These are phyloP conservation scores for Bambusicola thoracicus DNA, from an alignment of 2,113 vertebrate genomes.

Conservation along the genomic window DNA sequence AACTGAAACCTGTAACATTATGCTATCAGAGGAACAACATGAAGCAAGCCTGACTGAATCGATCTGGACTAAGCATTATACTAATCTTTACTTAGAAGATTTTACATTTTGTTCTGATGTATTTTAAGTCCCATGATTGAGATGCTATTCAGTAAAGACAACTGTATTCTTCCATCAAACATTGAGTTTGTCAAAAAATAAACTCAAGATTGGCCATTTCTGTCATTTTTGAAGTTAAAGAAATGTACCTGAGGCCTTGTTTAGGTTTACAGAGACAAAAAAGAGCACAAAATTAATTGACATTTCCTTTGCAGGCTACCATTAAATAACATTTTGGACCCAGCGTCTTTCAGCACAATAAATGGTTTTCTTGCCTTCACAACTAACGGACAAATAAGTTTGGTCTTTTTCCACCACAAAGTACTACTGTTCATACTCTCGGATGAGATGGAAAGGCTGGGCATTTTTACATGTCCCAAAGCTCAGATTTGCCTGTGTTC, in stretches of 20 bases:
- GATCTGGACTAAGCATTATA: not conserved
- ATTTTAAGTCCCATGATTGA: not conserved
- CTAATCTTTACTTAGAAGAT: not conserved
- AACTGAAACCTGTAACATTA: not conserved
- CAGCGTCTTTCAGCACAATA: not conserved
- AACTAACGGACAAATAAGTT: not conserved
- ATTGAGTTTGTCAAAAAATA: not conserved
- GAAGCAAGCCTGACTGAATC: not conserved
- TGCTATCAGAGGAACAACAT: not conserved
- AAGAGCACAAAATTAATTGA: not conserved
- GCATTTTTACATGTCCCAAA: not conserved
- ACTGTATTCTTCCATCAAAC: not conserved
- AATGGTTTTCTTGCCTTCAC: slow-evolving; percentile 5
- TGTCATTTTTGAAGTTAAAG: not conserved
- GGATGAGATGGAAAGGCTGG: not conserved
- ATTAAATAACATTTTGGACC: not conserved
- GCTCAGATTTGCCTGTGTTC: not conserved
- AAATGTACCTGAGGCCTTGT: not conserved
- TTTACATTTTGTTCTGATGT: not conserved
- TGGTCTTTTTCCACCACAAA: not conserved
- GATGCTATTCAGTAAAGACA: not conserved
- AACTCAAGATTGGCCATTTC: not conserved
- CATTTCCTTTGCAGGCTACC: not conserved
- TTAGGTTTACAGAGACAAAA: not conserved
- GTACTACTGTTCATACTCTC: not conserved